These are phyloP conservation scores for Caenorhabditis wallacei DNA, from an alignment of 2,888 invertebrate species.

Conservation along the genomic window DNA sequence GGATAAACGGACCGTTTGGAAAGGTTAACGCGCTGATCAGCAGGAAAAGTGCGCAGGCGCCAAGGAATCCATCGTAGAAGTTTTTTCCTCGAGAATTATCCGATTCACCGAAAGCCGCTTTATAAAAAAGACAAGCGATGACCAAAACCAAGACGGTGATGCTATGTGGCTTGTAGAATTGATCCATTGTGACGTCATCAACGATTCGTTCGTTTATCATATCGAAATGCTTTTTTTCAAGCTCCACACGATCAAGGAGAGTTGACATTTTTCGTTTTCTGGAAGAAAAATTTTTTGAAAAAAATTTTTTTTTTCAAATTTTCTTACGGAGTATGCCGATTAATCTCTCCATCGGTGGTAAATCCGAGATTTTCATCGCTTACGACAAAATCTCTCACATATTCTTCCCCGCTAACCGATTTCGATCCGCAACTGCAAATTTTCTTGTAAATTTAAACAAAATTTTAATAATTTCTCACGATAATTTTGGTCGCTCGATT, in stretches of 20 bases:
- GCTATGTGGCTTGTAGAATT: conserved; percentile 98
- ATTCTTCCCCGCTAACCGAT: conserved; percentile 29
- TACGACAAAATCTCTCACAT: background rate
- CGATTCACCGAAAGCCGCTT: conserved; percentile 94
- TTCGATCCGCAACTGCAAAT: conserved; percentile 24
- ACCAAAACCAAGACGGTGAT: conserved; percentile 93
- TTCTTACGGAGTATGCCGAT: conserved; percentile 49
- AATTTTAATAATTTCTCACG: background rate
- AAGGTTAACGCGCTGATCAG: conserved; percentile 96
- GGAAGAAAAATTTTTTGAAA: background rate
- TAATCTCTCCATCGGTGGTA: conserved; percentile 61
- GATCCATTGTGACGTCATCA: conserved; percentile 96
- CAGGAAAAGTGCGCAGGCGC: conserved; percentile 96
- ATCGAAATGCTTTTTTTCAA: conserved; percentile 78
- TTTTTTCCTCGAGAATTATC: conserved; percentile 90
- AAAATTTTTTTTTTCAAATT: background rate
- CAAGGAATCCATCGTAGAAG: conserved; percentile 94
- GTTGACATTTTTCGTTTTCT: conserved; percentile 35
- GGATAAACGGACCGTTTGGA: conserved; percentile 97
- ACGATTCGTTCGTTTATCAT: conserved; percentile 91
- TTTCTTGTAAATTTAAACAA: background rate
- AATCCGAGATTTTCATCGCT: conserved; percentile 44
- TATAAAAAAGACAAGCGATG: conserved; percentile 92
- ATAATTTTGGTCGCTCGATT: conserved; percentile 14
- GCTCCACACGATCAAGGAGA: conserved; percentile 59